Evolutionary conservation across 2,888 invertebrate genomes (phyloP).

Genomic region (Aspidapion aeneum): DNA sequence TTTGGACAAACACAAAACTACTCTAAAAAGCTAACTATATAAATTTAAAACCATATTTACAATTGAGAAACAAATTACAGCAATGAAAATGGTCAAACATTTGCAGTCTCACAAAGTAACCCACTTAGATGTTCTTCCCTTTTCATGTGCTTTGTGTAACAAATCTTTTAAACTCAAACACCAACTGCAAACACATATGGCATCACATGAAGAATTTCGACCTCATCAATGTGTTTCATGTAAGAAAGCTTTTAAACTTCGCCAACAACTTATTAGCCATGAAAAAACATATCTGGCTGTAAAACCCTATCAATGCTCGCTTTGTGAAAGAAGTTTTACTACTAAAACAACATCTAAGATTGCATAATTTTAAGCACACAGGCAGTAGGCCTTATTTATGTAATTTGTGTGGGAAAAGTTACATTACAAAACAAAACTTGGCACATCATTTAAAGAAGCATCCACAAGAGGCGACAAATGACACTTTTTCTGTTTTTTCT

Average conservation of each 20-base stretch:
- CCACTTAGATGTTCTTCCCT: conserved; percentile 28
- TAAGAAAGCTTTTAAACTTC: conserved; percentile 29
- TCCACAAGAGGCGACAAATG: no score
- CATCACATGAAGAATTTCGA: conserved; percentile 25
- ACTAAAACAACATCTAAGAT: conserved; percentile 29
- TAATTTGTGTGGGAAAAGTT: conserved; percentile 26
- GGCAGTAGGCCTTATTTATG: conserved; percentile 28
- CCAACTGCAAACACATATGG: conserved; percentile 28
- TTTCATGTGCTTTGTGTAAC: conserved; percentile 29
- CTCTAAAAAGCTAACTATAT: no score
- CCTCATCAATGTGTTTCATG: conserved; percentile 29
- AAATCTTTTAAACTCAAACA: conserved; percentile 34
- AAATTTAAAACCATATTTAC: no score
- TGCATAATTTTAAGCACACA: conserved; percentile 26
- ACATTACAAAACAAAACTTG: conserved; percentile 32
- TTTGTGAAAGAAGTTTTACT: conserved; percentile 29
- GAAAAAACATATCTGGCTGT: conserved; percentile 19
- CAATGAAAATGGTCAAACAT: no score
- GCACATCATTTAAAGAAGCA: conserved; percentile 14
- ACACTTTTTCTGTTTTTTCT: no score
- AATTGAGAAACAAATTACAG: no score
- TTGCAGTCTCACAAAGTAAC: conserved; percentile 28
- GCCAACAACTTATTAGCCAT: conserved; percentile 28
- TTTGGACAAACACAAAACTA: no score
- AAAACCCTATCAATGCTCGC: conserved; percentile 16